Evolutionary conservation across 2,888 invertebrate genomes (phyloP).

Genomic region (Palloptera scutellata): DNA sequence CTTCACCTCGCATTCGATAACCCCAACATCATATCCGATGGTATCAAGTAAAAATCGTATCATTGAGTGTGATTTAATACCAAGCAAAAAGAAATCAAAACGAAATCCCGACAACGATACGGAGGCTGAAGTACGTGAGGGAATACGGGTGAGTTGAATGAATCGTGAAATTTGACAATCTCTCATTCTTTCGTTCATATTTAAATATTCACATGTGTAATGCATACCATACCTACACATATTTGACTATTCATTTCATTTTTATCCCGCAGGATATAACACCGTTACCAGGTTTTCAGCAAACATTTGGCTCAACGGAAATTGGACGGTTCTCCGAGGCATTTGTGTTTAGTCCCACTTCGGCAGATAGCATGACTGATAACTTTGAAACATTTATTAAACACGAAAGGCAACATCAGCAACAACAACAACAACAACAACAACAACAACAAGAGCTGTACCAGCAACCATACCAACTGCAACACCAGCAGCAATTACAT

Average conservation of each 20-base stretch:
- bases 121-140: slow-evolving; percentile 48
- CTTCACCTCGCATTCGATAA: slow-evolving; percentile 28
- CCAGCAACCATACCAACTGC: slow-evolving; percentile 12
- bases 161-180: background rate
- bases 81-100: slow-evolving; percentile 56
- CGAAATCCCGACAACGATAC: slow-evolving; percentile 39
- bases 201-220: too few relatives aligned
- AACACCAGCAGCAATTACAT: slow-evolving; percentile 19
- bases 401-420: slow-evolving; percentile 15
- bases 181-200: background rate
- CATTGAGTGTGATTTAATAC: slow-evolving; percentile 48
- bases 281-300: slow-evolving; percentile 82
- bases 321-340: slow-evolving; percentile 84
- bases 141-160: slow-evolving; percentile 50
- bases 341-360: slow-evolving; percentile 62
- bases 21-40: slow-evolving; percentile 41
- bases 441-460: slow-evolving; percentile 15
- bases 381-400: slow-evolving; percentile 20
- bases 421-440: slow-evolving; percentile 13
- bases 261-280: slow-evolving; percentile 52
- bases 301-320: slow-evolving; percentile 86
- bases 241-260: background rate
- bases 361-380: slow-evolving; percentile 38
- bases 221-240: too few relatives aligned
- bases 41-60: slow-evolving; percentile 49